phyloP scores from a whole-genome alignment of 2,888 invertebrate genomes.

The Hydropsyche betteni region DNA sequence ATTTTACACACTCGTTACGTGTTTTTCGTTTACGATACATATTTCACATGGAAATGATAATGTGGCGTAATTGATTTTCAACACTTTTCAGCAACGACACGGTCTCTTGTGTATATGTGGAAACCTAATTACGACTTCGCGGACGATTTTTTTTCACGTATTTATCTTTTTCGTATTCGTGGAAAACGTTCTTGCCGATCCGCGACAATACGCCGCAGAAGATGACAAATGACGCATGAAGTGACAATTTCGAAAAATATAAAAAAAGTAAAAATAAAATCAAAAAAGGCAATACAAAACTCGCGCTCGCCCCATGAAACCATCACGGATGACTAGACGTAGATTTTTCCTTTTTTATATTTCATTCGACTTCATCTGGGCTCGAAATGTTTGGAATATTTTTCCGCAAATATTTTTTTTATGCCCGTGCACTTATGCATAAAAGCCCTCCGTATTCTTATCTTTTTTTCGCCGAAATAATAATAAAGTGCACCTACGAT shows the following conservation, averaged over 20 bases:
- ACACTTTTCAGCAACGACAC: too few species aligned
- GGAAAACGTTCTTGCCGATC: constrained; percentile 25
- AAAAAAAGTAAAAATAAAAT: too few species aligned
- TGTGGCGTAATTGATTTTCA: too few species aligned
- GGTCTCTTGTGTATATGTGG: not conserved
- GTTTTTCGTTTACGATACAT: too few species aligned
- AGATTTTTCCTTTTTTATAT: constrained; percentile 36
- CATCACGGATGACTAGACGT: constrained; percentile 39
- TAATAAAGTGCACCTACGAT: too few species aligned
- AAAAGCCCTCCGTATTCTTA: too few species aligned
- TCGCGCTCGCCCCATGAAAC: constrained; percentile 40
- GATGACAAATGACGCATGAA: constrained; percentile 44
- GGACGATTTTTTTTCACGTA: constrained; percentile 5
- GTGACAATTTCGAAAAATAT: constrained; percentile 37
- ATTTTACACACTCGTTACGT: too few species aligned
- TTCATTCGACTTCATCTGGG: not conserved
- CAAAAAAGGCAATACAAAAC: constrained; percentile 14
- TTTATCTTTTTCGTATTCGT: not conserved
- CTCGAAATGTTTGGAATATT: constrained; percentile 18
- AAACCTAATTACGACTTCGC: constrained; percentile 17
- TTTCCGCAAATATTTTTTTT: constrained; percentile 4
- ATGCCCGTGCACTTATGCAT: not conserved
- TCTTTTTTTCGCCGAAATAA: too few species aligned
- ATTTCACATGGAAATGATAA: too few species aligned
- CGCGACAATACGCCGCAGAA: constrained; percentile 30